Conservation (phyloP, 2,113 vertebrate species). For the Coracopsis vasa region DNA sequence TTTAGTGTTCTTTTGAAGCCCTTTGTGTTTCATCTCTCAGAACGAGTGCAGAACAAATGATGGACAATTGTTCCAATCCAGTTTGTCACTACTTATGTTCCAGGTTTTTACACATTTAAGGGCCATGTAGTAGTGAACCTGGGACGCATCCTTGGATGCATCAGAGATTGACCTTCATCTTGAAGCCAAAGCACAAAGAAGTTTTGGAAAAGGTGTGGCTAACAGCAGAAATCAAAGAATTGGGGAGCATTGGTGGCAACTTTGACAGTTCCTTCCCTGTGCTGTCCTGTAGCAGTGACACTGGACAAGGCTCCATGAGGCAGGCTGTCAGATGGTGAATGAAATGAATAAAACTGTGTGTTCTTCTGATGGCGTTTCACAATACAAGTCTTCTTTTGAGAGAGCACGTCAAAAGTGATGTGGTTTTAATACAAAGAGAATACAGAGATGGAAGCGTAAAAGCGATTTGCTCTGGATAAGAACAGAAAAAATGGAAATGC, state of each 20-base stretch:
- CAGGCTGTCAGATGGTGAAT: neutral
- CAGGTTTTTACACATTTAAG: neutral
- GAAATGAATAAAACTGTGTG: neutral
- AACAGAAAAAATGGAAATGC: neutral
- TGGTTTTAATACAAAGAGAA: neutral
- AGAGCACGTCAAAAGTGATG: neutral
- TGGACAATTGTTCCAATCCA: neutral
- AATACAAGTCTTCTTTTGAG: neutral
- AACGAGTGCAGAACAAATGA: neutral
- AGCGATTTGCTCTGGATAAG: neutral
- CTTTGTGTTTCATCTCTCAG: neutral
- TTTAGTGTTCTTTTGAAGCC: neutral
- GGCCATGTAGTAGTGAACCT: neutral
- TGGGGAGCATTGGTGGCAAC: neutral
- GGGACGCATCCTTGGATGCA: rapidly evolving
- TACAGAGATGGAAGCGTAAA: neutral
- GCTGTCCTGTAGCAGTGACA: neutral
- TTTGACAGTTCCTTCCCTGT: neutral
- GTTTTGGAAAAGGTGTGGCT: neutral
- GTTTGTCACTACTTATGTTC: neutral
- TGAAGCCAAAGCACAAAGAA: neutral
- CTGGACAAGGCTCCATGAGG: neutral
- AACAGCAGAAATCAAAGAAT: neutral
- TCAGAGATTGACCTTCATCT: neutral
- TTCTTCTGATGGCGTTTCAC: neutral